Evolutionary conservation across 2,797 vertebrate species (phyloP), one percentile per base, ranked within the genome.

Genomic region (Neostethus bicornis): DNA sequence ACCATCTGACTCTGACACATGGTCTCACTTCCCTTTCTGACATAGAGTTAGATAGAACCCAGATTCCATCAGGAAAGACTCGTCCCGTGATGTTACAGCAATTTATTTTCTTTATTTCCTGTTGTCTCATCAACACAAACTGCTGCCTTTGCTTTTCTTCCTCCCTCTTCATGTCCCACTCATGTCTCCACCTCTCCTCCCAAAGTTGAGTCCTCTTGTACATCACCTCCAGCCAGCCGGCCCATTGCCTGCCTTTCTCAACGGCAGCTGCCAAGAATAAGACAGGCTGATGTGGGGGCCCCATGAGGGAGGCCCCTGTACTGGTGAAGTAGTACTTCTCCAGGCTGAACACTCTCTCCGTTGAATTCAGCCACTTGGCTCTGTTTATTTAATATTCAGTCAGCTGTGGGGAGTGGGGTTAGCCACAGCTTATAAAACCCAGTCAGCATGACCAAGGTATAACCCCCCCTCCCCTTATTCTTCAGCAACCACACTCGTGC

Each of bases 381-480:
- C 54, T 92, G 91, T 93, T 93, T 93, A 90, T 92, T 92, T 93
- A 91, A 92, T 92, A 92, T 89, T 84, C 90, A 92, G 90, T 92
- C 90, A 93, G 90, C 92, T 92, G 91, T 91, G 91, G 90, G 90
- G 90, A 92, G 88, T 84, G 81, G 86, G 90, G 90, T 93, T 90
- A 93, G 90, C 91, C 91, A 88, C 90, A 91, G 90, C 89, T 91
- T 92, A 91, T 91, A 90, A 92, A 93, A 91, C 84, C 85, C 90
- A 92, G 85, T 83, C 87, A 87, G 88, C 89, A 85, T 91, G 90
- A 91, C 90, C 87, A 78, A 90, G 79, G 84, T 86, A 86, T 83
- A 86, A 79, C 82, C 88, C 81, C 68, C 78, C 49, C 29, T 4
- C 52, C 60, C 42, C 45, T 12, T 49, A 51, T 47, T 61, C 55